Evolutionary conservation across 2,797 vertebrate genomes (phyloP).

Genomic region (Gymnopithys bicolor): DNA sequence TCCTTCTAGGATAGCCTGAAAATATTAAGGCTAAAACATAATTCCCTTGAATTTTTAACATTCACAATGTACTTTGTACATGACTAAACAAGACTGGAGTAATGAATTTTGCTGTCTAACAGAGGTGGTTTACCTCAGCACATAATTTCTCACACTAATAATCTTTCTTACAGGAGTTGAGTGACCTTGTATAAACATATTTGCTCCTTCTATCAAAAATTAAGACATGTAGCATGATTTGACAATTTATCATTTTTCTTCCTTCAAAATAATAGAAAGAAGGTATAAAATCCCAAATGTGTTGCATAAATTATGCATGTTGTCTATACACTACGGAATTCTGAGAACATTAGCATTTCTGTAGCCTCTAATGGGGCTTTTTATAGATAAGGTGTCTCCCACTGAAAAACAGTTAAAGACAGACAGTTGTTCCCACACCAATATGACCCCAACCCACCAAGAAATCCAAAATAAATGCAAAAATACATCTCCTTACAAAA

Average conservation of each 20-base stretch:
- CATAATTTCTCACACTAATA: constrained; percentile 74
- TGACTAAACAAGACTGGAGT: constrained; percentile 53
- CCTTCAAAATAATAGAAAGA: constrained; percentile 30
- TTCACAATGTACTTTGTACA: constrained; percentile 44
- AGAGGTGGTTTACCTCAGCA: constrained; percentile 69
- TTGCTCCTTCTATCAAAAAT: constrained; percentile 66
- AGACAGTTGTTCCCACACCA: not conserved
- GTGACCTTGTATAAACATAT: constrained; percentile 68
- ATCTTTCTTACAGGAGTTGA: constrained; percentile 51
- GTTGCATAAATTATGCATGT: not conserved
- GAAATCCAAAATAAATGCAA: constrained; percentile 41
- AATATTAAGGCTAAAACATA: constrained; percentile 13
- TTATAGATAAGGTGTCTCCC: not conserved
- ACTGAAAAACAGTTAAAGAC: constrained; percentile 27
- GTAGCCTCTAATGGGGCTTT: constrained; percentile 36
- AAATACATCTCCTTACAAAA: not conserved
- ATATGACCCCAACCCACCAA: not conserved
- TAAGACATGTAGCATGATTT: constrained; percentile 58
- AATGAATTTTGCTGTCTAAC: constrained; percentile 70
- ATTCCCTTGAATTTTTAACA: constrained; percentile 13
- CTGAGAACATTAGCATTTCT: not conserved
- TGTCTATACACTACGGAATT: constrained; percentile 2
- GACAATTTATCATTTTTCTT: constrained; percentile 55
- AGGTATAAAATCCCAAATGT: constrained; percentile 46
- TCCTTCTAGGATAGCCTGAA: not conserved